phyloP scores from a whole-genome alignment of 2,797 vertebrate genomes.

The Microhierax caerulescens region DNA sequence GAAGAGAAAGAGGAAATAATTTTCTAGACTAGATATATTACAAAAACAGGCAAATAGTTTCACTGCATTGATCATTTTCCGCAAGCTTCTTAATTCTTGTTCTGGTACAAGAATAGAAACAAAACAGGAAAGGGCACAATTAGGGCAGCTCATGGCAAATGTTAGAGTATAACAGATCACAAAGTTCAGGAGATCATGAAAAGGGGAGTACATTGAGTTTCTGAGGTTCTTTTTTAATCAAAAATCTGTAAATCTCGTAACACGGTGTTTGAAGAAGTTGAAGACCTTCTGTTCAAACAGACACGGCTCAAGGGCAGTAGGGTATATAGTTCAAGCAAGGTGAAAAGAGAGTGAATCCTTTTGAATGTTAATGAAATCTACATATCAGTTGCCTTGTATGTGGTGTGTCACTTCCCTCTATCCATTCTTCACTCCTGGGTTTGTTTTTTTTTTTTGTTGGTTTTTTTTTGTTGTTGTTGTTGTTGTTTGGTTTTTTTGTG shows the following conservation, averaged over 20 bases:
- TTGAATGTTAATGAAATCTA: background rate
- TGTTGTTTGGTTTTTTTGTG: too few species aligned
- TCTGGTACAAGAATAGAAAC: constrained; percentile 18
- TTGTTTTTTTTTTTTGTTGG: background rate
- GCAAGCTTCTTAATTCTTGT: background rate
- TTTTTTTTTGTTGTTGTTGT: too few species aligned
- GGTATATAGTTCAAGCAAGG: background rate
- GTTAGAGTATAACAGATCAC: background rate
- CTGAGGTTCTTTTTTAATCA: background rate
- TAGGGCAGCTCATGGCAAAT: background rate
- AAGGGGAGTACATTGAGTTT: background rate
- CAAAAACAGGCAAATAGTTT: background rate
- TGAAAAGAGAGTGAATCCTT: background rate
- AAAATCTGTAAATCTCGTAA: background rate
- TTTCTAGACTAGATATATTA: background rate
- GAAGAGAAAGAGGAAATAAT: background rate
- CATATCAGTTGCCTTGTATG: background rate
- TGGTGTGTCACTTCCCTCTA: background rate
- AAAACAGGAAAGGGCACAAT: constrained; percentile 57
- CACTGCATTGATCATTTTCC: background rate
- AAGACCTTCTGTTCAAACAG: accelerated
- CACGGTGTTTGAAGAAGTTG: background rate
- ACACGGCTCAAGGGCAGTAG: accelerated
- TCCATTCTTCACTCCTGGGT: background rate
- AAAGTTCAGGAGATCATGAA: constrained; percentile 16